These are phyloP conservation scores for Eristalis tenax DNA, from an alignment of 2,888 invertebrate genomes.

Conservation along the genomic window DNA sequence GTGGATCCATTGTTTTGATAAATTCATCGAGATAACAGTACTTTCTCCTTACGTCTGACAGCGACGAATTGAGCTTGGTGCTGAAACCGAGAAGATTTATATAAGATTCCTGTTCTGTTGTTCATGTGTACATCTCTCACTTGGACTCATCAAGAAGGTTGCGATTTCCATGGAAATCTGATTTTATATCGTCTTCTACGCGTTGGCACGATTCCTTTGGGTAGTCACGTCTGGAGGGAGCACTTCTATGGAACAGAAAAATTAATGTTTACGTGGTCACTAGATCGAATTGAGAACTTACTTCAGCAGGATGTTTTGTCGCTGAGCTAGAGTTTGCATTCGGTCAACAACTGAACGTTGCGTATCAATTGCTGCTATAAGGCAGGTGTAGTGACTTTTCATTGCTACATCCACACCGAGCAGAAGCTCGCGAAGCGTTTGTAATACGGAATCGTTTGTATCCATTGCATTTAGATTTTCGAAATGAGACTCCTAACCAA, in stretches of 20 bases:
- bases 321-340: conserved; percentile 38
- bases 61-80: conserved; percentile 2
- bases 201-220: not conserved
- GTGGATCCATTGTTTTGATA: not conserved
- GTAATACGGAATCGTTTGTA: not conserved
- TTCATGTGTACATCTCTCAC: conserved; percentile 15
- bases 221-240: not conserved
- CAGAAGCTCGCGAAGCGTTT: not conserved
- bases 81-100: not conserved
- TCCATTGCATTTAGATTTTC: not conserved
- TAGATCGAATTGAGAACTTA: not conserved
- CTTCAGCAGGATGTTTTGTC: conserved; percentile 28
- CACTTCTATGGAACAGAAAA: not conserved
- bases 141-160: conserved; percentile 14
- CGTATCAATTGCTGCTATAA: conserved; percentile 3
- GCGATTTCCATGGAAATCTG: conserved; percentile 21
- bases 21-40: not conserved
- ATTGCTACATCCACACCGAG: not conserved
- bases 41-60: not conserved
- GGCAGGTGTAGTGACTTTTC: not conserved
- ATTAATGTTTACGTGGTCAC: not conserved
- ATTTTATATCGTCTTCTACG: conserved; percentile 32
- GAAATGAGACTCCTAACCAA: not conserved
- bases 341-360: conserved; percentile 21
- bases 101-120: not conserved